phyloP scores from a whole-genome alignment of 2,888 invertebrate genomes.

The Taphrorychus bicolor region DNA sequence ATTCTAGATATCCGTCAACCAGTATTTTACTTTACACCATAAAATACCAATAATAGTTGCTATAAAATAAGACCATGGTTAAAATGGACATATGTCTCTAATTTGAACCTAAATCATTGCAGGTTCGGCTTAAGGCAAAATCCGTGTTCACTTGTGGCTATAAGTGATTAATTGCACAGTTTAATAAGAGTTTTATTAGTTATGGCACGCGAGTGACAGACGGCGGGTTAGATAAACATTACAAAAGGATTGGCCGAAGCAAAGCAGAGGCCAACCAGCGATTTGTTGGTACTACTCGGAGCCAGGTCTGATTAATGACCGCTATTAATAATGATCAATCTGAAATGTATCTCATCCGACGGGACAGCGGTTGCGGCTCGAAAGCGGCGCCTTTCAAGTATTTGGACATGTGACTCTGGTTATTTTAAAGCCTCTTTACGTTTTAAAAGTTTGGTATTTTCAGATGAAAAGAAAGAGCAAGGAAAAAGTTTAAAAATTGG shows the following conservation, averaged over 20 bases:
- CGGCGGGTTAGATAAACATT: neutral
- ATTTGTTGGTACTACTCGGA: neutral
- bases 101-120: too few relatives aligned
- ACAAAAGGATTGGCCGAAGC: neutral
- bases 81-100: too few relatives aligned
- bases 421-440: neutral
- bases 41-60: too few relatives aligned
- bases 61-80: too few relatives aligned
- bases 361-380: neutral
- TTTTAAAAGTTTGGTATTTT: neutral
- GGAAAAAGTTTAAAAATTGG: too few relatives aligned
- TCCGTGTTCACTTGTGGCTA: neutral
- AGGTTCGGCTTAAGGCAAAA: neutral
- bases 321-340: conserved; percentile 30
- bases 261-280: neutral
- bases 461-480: too few relatives aligned
- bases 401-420: neutral
- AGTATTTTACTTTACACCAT: too few relatives aligned
- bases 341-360: conserved; percentile 12
- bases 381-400: neutral
- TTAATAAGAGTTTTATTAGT: neutral
- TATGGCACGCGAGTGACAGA: neutral
- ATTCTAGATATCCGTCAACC: too few relatives aligned
- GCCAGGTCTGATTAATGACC: conserved; percentile 16
- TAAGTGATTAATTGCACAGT: neutral